A percentile compares a stretch with the other conserved stretches of the same genome.
phyloP scores from a whole-genome alignment of 1,140 invertebrate genomes.

The Pachyrhynchus sulphureomaculatus region DNA sequence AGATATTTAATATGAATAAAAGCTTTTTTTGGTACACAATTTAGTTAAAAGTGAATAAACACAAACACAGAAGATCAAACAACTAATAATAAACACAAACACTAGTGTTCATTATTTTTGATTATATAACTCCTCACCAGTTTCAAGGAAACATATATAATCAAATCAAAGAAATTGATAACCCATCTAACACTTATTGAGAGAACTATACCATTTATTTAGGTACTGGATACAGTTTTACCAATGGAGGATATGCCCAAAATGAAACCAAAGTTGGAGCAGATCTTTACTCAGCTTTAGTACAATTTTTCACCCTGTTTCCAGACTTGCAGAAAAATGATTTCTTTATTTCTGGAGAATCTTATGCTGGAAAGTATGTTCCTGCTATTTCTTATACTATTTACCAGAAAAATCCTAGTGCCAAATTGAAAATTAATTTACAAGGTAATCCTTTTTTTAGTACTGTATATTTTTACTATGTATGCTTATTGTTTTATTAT shows the following conservation, averaged over 20 bases:
- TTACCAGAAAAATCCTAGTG: constrained; percentile 63
- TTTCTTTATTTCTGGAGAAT: constrained; percentile 80
- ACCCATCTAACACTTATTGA: no score
- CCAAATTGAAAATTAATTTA: constrained; percentile 65
- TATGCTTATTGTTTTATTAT: neutral
- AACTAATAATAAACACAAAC: no score
- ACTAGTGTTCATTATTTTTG: no score
- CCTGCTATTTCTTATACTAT: constrained; percentile 76
- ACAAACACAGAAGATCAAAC: no score
- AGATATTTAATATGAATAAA: no score
- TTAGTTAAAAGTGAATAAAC: no score
- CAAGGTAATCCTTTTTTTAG: constrained; percentile 43
- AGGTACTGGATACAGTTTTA: constrained; percentile 76
- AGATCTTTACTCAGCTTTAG: constrained; percentile 64
- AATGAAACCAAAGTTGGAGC: constrained; percentile 67
- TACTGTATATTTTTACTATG: neutral
- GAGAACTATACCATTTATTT: no score
- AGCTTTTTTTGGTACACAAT: no score
- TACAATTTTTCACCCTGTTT: constrained; percentile 75
- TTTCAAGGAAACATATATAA: no score
- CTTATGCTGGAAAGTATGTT: constrained; percentile 82
- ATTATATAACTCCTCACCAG: no score
- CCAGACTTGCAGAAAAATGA: constrained; percentile 65
- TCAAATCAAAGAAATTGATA: no score
- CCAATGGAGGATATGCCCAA: constrained; percentile 62